Conservation (phyloP, 2,888 invertebrate genomes). For the Eupithecia subumbrata region DNA sequence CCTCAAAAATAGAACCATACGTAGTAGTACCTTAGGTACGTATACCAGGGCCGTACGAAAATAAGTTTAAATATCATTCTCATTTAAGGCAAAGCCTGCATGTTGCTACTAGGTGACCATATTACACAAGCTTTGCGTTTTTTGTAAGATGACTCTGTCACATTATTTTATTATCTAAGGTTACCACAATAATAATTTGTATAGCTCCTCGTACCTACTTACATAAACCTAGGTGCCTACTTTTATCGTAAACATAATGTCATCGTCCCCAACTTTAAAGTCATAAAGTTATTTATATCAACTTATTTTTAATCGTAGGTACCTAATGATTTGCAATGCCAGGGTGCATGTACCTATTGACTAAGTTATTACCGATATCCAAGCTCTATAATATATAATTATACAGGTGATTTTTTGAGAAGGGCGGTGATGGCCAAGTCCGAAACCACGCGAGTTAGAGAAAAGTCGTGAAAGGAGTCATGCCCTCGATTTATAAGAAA, state of each 20-base stretch:
- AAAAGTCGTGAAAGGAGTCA: too few species aligned
- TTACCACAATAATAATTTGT: slow-evolving; percentile 1
- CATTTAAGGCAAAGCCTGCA: slow-evolving; percentile 1
- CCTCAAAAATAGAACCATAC: neutral
- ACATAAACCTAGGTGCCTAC: neutral
- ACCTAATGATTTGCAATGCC: neutral
- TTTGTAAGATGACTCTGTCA: slow-evolving; percentile 29
- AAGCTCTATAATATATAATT: neutral
- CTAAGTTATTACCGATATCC: neutral
- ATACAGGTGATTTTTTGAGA: too few species aligned
- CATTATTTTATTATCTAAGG: neutral
- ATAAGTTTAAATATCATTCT: neutral
- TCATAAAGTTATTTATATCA: too few species aligned
- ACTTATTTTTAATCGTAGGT: neutral
- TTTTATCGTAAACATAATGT: neutral
- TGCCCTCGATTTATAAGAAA: too few species aligned
- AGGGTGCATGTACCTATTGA: too few species aligned
- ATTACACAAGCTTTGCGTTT: slow-evolving; percentile 24
- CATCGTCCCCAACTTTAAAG: neutral
- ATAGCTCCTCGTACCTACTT: neutral
- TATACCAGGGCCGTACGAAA: neutral
- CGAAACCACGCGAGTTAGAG: too few species aligned
- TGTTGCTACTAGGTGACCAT: slow-evolving; percentile 13
- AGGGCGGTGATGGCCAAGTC: too few species aligned
- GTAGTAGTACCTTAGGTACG: neutral